Evolutionary conservation across 2,113 vertebrate species (phyloP).

Genomic region (Channa maculata): DNA sequence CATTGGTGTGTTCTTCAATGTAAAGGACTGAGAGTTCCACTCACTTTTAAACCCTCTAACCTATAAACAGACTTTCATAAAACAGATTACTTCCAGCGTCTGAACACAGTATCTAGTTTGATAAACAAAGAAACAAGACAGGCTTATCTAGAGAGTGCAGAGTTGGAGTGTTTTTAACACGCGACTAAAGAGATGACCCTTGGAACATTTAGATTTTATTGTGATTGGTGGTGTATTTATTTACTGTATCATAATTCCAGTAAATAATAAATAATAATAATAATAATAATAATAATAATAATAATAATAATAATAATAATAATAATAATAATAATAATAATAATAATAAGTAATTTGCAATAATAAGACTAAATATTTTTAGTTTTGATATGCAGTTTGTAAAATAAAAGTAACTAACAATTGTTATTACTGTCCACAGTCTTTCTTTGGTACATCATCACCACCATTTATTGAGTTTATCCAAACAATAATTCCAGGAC

Average conservation of each 20-base stretch:
- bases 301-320: too few relatives aligned
- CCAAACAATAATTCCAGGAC: background rate
- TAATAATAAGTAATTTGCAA: too few relatives aligned
- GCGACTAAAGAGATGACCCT: constrained; percentile 34
- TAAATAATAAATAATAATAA: background rate
- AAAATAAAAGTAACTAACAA: too few relatives aligned
- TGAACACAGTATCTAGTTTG: background rate
- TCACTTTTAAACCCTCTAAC: background rate
- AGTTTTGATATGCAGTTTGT: too few relatives aligned
- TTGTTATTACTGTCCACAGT: background rate
- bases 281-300: too few relatives aligned
- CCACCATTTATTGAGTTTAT: background rate
- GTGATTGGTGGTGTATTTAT: background rate
- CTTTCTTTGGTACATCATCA: background rate
- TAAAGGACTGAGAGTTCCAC: background rate
- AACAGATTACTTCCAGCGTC: background rate
- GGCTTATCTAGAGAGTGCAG: constrained; percentile 49
- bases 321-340: too few relatives aligned
- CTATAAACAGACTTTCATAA: background rate
- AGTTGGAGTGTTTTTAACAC: constrained; percentile 12
- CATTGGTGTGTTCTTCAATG: too few relatives aligned
- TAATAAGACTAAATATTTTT: too few relatives aligned
- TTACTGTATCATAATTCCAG: background rate
- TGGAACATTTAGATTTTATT: constrained; percentile 15
- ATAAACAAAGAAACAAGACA: background rate